These are phyloP conservation scores for Hydractinia echinata DNA, from an alignment of 30 jellyfish, hydroid and myxozoan genomes.

Conservation along the genomic window DNA sequence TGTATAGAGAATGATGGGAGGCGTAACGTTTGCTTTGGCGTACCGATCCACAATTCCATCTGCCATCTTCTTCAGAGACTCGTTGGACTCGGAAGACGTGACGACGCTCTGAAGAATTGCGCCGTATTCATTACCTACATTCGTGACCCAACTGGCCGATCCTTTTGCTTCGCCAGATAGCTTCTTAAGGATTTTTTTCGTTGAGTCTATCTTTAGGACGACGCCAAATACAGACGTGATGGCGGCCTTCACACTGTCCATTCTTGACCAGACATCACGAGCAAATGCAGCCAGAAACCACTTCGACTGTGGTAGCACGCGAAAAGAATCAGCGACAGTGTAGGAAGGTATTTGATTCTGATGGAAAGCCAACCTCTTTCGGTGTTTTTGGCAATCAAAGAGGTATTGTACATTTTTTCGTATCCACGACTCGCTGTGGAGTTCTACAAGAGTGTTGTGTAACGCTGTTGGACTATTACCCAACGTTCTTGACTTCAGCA, in stretches of 20 bases:
- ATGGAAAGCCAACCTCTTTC: not conserved
- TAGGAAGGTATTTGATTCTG: not conserved
- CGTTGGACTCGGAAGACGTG: not conserved
- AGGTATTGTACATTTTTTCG: slow-evolving; percentile 23
- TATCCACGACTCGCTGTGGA: slow-evolving; percentile 32
- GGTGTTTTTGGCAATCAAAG: slow-evolving; percentile 19
- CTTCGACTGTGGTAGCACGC: slow-evolving; percentile 20
- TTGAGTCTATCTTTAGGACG: slow-evolving; percentile 44
- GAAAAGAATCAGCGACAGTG: slow-evolving; percentile 11
- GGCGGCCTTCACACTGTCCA: slow-evolving; percentile 24
- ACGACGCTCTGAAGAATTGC: slow-evolving; percentile 27
- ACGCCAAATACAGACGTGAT: slow-evolving; percentile 34
- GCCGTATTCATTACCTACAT: slow-evolving; percentile 61
- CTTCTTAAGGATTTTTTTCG: slow-evolving; percentile 36
- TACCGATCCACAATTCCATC: slow-evolving; percentile 30
- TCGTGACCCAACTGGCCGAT: slow-evolving; percentile 19
- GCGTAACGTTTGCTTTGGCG: slow-evolving; percentile 5
- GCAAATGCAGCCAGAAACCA: slow-evolving; percentile 35
- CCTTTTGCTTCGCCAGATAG: slow-evolving; percentile 38
- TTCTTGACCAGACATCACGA: slow-evolving; percentile 42
- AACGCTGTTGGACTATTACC: slow-evolving; percentile 43
- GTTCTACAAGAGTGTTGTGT: slow-evolving; percentile 23
- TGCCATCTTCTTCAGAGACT: slow-evolving; percentile 31
- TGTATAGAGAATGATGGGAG: slow-evolving; percentile 17
- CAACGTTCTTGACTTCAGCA: slow-evolving; percentile 26